phyloP scores from a whole-genome alignment of 2,113 vertebrate genomes.

The Aramus guarauna region DNA sequence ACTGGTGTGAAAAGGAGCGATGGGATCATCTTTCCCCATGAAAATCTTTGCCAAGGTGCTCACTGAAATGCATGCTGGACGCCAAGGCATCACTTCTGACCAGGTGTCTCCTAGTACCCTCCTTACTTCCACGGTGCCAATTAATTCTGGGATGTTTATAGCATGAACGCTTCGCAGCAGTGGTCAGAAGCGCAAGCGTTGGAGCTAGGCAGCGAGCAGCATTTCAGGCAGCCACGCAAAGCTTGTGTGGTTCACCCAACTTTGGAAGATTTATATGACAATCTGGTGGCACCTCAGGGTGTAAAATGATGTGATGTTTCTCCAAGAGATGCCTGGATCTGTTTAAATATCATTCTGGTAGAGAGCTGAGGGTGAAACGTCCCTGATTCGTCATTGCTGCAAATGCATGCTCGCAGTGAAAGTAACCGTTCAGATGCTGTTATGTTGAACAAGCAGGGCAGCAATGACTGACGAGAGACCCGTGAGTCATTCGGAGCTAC shows the following conservation, averaged over 20 bases:
- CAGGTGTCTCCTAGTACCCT: neutral
- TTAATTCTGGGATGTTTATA: neutral
- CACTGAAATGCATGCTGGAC: neutral
- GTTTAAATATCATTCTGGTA: neutral
- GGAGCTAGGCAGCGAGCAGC: neutral
- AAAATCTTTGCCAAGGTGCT: neutral
- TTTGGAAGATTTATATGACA: neutral
- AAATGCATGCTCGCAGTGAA: neutral
- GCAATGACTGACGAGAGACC: neutral
- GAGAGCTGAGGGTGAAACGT: neutral
- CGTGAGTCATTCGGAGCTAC: neutral
- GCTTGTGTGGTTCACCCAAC: neutral
- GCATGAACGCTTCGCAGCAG: neutral
- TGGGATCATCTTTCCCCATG: neutral
- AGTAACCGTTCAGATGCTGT: neutral
- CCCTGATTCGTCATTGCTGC: neutral
- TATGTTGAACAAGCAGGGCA: neutral
- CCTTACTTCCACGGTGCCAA: neutral
- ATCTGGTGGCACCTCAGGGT: neutral
- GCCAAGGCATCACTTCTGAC: neutral
- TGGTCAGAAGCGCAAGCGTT: neutral
- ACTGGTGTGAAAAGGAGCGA: neutral
- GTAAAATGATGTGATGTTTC: neutral
- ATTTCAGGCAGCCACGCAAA: neutral
- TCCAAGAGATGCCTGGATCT: neutral